Evolutionary conservation across 2,113 vertebrate genomes (phyloP).

Genomic region (Gymnobelideus leadbeateri): DNA sequence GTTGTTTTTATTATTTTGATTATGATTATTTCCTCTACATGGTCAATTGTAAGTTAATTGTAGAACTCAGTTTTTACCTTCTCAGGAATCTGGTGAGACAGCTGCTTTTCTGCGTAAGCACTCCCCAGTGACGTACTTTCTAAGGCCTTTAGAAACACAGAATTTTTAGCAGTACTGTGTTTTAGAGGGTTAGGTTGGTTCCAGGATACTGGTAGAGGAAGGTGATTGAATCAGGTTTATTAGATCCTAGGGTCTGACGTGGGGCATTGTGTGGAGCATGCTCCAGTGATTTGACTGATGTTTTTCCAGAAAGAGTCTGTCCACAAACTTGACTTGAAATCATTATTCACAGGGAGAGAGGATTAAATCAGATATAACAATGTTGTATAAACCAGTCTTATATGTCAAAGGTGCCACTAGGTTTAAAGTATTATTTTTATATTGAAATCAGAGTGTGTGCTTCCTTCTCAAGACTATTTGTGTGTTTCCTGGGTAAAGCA

Average conservation of each 20-base stretch:
- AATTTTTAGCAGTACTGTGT: neutral
- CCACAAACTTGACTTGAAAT: conserved; percentile 44
- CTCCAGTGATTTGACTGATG: conserved; percentile 34
- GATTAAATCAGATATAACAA: conserved; percentile 63
- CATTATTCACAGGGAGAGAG: conserved; percentile 45
- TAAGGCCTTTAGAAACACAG: conserved; percentile 2
- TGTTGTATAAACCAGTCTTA: conserved; percentile 58
- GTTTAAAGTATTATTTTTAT: conserved; percentile 26
- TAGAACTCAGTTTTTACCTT: neutral
- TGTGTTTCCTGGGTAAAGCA: conserved; percentile 41
- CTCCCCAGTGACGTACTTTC: conserved; percentile 21
- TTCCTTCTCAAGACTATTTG: conserved; percentile 25
- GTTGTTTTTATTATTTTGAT: neutral
- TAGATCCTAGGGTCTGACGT: conserved; percentile 29
- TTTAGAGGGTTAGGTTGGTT: conserved; percentile 9
- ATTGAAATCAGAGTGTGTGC: conserved; percentile 26
- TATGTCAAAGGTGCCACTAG: conserved; percentile 57
- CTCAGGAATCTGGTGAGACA: neutral
- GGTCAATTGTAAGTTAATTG: neutral
- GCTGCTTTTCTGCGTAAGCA: conserved; percentile 41
- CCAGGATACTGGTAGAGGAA: conserved; percentile 5
- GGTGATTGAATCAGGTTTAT: conserved; percentile 3
- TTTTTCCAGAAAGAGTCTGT: conserved; percentile 54
- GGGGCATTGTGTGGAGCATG: conserved; percentile 34
- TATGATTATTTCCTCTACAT: neutral